Evolutionary conservation across 2,113 vertebrate species (phyloP).

Genomic region (Stigmatopora argus): DNA sequence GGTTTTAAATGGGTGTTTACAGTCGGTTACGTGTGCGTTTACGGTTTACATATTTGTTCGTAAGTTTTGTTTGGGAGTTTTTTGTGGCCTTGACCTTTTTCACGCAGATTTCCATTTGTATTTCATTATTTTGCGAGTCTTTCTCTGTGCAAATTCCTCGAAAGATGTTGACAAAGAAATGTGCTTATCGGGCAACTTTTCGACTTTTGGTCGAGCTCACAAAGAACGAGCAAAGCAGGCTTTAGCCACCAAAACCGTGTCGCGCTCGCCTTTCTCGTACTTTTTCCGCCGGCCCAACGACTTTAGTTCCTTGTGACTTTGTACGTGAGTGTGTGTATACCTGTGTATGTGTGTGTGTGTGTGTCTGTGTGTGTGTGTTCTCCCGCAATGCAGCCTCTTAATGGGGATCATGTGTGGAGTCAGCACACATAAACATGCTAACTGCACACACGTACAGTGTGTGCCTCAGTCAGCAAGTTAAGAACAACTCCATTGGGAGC

Average conservation of each 20-base stretch:
- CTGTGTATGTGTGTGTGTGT: slow-evolving; percentile 20
- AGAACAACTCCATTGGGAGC: slow-evolving; percentile 65
- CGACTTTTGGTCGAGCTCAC: not conserved
- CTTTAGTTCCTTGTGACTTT: slow-evolving; percentile 34
- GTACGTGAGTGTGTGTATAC: not conserved
- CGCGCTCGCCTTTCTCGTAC: not conserved
- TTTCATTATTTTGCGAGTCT: slow-evolving; percentile 18
- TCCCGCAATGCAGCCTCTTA: slow-evolving; percentile 60
- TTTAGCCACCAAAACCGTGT: not conserved
- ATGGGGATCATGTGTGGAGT: slow-evolving; percentile 76
- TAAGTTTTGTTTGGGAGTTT: not conserved
- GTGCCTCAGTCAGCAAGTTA: slow-evolving; percentile 68
- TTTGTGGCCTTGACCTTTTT: not conserved
- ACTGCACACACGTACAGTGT: slow-evolving; percentile 39
- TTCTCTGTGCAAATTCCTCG: not conserved
- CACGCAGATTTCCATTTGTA: not conserved
- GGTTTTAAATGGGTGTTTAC: too few species aligned
- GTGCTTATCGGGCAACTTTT: too few species aligned
- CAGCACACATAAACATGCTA: slow-evolving; percentile 70
- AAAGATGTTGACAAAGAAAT: too few species aligned
- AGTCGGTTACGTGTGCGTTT: too few species aligned
- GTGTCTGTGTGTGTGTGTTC: slow-evolving; percentile 39
- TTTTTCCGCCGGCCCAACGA: slow-evolving; percentile 7
- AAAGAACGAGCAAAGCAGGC: not conserved
- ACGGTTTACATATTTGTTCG: too few species aligned